phyloP scores from a whole-genome alignment of 2,888 invertebrate species.

The Mallateleia sp. region DNA sequence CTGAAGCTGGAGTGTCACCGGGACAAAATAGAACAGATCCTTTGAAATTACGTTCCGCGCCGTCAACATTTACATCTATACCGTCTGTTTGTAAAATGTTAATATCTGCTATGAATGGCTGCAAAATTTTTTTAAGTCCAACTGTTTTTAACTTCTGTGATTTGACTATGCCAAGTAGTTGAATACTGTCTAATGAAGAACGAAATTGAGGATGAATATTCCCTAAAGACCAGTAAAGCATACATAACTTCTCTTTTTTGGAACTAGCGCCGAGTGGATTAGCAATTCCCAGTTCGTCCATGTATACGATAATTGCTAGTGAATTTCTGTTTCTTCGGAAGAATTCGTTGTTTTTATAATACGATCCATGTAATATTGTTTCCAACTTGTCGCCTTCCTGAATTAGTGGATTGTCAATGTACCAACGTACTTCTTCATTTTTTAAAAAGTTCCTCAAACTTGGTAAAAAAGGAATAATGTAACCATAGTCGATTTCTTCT shows the following conservation, averaged over 20 bases:
- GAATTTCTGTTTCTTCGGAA: constrained; percentile 66
- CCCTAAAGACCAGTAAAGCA: constrained; percentile 32
- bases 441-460: constrained; percentile 71
- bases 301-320: constrained; percentile 79
- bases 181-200: constrained; percentile 58
- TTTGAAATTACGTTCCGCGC: constrained; percentile 55
- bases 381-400: constrained; percentile 50
- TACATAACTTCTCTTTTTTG: constrained; percentile 38
- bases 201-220: constrained; percentile 39
- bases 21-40: constrained; percentile 72
- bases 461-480: constrained; percentile 70
- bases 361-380: constrained; percentile 77
- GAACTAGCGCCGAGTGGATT: too few species aligned
- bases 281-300: too few species aligned
- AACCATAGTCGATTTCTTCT: constrained; percentile 57
- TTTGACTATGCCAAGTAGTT: constrained; percentile 69
- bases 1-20: constrained; percentile 74
- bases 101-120: constrained; percentile 66
- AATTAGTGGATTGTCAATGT: constrained; percentile 60
- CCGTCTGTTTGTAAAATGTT: constrained; percentile 61
- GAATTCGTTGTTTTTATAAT: too few species aligned
- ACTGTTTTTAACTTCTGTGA: constrained; percentile 57
- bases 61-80: constrained; percentile 28
- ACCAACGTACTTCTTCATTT: constrained; percentile 64
- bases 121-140: constrained; percentile 59